phyloP scores from a whole-genome alignment of 2,888 invertebrate genomes.

The Candidula unifasciata region DNA sequence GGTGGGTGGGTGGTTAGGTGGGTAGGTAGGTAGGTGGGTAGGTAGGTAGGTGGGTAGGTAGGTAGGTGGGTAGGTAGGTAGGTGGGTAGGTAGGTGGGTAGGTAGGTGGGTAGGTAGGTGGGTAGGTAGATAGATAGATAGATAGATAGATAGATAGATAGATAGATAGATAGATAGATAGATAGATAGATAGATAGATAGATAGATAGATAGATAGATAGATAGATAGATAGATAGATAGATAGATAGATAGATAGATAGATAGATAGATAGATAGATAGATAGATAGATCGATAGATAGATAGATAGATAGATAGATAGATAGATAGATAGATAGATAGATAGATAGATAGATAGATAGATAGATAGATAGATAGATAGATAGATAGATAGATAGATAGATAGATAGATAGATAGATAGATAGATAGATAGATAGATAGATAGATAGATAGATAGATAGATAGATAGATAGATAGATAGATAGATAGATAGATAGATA shows the following conservation, averaged over 20 bases:
- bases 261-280: constrained; percentile 8
- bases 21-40: too few species aligned
- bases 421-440: constrained; percentile 5
- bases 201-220: constrained; percentile 8
- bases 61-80: too few species aligned
- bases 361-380: constrained; percentile 8
- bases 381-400: constrained; percentile 8
- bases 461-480: constrained; percentile 8
- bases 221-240: constrained; percentile 8
- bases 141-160: not conserved
- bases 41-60: too few species aligned
- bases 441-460: constrained; percentile 8
- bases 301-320: constrained; percentile 8
- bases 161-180: not conserved
- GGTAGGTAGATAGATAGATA: too few species aligned
- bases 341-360: not conserved
- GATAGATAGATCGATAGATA: too few species aligned
- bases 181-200: constrained; percentile 1
- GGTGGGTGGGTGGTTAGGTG: too few species aligned
- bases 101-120: too few species aligned
- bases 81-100: too few species aligned
- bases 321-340: not conserved
- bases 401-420: constrained; percentile 8
- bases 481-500: constrained; percentile 8
- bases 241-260: constrained; percentile 8